These are phyloP conservation scores for Bugulina stolonifera DNA, from an alignment of 2,888 invertebrate species.

Conservation along the genomic window DNA sequence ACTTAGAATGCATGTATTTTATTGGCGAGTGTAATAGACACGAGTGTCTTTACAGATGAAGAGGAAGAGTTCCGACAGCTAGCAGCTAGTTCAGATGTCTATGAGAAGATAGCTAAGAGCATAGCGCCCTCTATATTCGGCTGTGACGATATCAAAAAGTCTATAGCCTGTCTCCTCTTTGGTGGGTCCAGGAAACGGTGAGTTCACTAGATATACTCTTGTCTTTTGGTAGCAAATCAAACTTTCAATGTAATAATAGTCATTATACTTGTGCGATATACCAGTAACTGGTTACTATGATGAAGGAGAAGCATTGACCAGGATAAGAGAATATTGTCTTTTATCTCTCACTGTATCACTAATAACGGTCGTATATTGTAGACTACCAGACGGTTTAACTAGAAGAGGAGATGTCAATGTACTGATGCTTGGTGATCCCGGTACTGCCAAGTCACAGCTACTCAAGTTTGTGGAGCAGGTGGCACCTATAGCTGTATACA, in stretches of 20 bases:
- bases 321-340: too few relatives aligned
- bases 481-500: slow-evolving; percentile 86
- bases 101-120: slow-evolving; percentile 79
- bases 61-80: slow-evolving; percentile 77
- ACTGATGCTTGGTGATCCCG: slow-evolving; percentile 90
- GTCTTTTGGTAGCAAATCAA: too few relatives aligned
- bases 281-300: too few relatives aligned
- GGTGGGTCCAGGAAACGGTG: slow-evolving; percentile 67
- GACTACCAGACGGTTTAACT: slow-evolving; percentile 86
- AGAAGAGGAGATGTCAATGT: slow-evolving; percentile 95
- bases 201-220: too few relatives aligned
- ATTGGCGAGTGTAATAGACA: too few relatives aligned
- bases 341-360: too few relatives aligned
- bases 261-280: too few relatives aligned
- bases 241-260: too few relatives aligned
- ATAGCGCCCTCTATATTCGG: slow-evolving; percentile 97
- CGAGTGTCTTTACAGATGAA: slow-evolving; percentile 59
- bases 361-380: slow-evolving; percentile 35
- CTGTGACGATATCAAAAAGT: slow-evolving; percentile 87
- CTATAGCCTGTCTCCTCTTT: slow-evolving; percentile 88
- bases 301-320: too few relatives aligned
- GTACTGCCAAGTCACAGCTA: slow-evolving; percentile 97
- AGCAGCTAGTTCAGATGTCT: slow-evolving; percentile 77
- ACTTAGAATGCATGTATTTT: too few relatives aligned
- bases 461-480: slow-evolving; percentile 94